Evolutionary conservation across 1,140 invertebrate species (phyloP).

Genomic region (Apis florea): DNA sequence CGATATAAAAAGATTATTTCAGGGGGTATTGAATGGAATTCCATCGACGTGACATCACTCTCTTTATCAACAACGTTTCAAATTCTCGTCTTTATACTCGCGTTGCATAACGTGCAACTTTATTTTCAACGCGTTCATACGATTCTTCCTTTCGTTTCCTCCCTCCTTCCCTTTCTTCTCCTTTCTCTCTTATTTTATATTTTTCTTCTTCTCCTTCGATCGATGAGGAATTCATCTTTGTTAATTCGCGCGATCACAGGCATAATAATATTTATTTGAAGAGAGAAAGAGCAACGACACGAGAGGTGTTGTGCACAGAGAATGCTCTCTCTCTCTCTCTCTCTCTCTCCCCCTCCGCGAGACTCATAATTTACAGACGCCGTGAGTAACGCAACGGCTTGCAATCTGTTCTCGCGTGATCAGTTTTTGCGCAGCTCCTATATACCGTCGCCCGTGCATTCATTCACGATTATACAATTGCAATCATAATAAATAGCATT

Average conservation of each 20-base stretch:
- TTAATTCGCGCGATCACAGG: neutral
- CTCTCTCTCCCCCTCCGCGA: neutral
- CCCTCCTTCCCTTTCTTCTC: neutral
- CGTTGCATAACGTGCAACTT: slow-evolving; percentile 1
- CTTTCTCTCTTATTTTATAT: too few relatives aligned
- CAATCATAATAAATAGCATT: slow-evolving; percentile 21
- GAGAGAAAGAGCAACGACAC: slow-evolving; percentile 12
- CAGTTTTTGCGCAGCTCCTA: slow-evolving; percentile 28
- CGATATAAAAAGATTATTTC: neutral
- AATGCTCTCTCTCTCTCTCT: neutral
- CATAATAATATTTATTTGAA: slow-evolving; percentile 22
- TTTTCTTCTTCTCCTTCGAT: too few relatives aligned
- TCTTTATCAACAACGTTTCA: slow-evolving; percentile 6
- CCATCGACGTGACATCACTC: neutral
- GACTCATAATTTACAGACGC: slow-evolving; percentile 32
- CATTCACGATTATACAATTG: slow-evolving; percentile 33
- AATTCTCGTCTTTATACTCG: neutral
- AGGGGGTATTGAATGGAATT: slow-evolving; percentile 23
- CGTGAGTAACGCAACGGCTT: slow-evolving; percentile 26
- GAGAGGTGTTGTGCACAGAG: neutral
- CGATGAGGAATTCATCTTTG: neutral
- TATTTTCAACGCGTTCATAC: neutral
- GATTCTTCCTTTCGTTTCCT: neutral
- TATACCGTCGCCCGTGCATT: neutral
- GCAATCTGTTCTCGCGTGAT: slow-evolving; percentile 40